Conservation (phyloP, 1,140 invertebrate species). For the Temnothorax nylanderi region DNA sequence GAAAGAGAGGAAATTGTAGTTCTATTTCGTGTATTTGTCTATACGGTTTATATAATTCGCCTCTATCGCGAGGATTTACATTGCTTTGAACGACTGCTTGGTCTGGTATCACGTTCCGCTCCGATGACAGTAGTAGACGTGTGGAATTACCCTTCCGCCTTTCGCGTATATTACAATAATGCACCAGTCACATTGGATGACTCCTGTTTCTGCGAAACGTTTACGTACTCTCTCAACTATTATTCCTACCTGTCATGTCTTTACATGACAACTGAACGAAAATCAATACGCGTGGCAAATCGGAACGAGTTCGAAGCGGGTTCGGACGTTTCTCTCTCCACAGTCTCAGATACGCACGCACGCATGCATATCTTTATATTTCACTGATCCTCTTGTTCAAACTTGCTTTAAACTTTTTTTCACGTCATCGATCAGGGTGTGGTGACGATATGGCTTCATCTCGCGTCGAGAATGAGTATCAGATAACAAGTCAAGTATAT, state of each 20-base stretch:
- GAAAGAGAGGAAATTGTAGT: too few species aligned
- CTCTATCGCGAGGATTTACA: conserved; percentile 1
- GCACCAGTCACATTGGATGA: conserved; percentile 43
- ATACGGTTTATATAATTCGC: not conserved
- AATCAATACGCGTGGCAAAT: conserved; percentile 39
- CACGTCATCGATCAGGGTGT: not conserved
- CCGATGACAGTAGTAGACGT: conserved; percentile 37
- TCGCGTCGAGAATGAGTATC: not conserved
- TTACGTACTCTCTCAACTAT: conserved; percentile 41
- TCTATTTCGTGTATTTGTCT: not conserved
- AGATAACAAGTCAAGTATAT: too few species aligned
- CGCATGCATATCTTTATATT: not conserved
- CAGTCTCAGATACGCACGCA: not conserved
- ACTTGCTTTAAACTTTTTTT: not conserved
- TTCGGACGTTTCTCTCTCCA: not conserved
- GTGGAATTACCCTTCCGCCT: conserved; percentile 45
- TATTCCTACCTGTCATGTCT: conserved; percentile 50
- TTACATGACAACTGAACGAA: conserved; percentile 39
- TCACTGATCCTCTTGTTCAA: not conserved
- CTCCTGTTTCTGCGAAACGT: conserved; percentile 41
- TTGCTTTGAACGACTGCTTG: not conserved
- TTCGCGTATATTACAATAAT: conserved; percentile 38
- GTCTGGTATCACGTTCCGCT: conserved; percentile 14
- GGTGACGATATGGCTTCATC: not conserved
- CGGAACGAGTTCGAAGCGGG: conserved; percentile 32